A percentile compares a stretch with the other conserved stretches of the same genome.
phyloP scores from a whole-genome alignment of 2,888 invertebrate genomes.

The Cryptocephalus moraei region DNA sequence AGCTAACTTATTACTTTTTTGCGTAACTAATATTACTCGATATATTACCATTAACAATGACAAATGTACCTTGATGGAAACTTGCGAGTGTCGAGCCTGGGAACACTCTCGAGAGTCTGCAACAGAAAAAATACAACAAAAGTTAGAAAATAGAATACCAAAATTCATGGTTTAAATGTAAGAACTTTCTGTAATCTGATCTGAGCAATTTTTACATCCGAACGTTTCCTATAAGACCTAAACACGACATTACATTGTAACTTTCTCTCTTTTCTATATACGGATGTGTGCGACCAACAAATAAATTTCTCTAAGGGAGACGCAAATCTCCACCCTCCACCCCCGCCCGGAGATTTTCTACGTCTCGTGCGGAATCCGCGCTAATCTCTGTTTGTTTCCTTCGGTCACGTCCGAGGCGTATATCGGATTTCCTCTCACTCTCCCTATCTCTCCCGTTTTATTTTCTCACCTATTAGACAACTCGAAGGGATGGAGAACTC shows the following conservation, averaged over 20 bases:
- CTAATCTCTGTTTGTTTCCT: slow-evolving; percentile 18
- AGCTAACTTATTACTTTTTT: too few species aligned
- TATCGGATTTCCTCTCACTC: slow-evolving; percentile 13
- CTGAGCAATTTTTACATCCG: too few species aligned
- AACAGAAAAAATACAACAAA: slow-evolving; percentile 35
- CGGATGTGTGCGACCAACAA: too few species aligned
- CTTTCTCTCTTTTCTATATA: too few species aligned
- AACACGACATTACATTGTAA: too few species aligned
- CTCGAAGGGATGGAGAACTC: slow-evolving; percentile 52
- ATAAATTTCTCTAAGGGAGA: too few species aligned
- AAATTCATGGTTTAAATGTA: too few species aligned
- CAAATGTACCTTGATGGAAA: slow-evolving; percentile 57
- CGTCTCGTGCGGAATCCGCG: slow-evolving; percentile 5
- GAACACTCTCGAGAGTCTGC: slow-evolving; percentile 71
- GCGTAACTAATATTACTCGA: too few species aligned
- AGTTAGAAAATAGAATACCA: neutral
- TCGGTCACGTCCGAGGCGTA: slow-evolving; percentile 20
- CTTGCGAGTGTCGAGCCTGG: slow-evolving; percentile 70
- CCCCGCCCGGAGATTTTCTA: too few species aligned
- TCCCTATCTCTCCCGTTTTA: neutral
- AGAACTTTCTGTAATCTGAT: too few species aligned
- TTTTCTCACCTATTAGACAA: slow-evolving; percentile 46
- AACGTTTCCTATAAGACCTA: too few species aligned
- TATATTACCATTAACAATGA: neutral
- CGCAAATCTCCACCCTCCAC: too few species aligned